Evolutionary conservation across 2,888 invertebrate species (phyloP), one percentile per base, ranked within the genome.

Genomic region (Ormia ochracea): DNA sequence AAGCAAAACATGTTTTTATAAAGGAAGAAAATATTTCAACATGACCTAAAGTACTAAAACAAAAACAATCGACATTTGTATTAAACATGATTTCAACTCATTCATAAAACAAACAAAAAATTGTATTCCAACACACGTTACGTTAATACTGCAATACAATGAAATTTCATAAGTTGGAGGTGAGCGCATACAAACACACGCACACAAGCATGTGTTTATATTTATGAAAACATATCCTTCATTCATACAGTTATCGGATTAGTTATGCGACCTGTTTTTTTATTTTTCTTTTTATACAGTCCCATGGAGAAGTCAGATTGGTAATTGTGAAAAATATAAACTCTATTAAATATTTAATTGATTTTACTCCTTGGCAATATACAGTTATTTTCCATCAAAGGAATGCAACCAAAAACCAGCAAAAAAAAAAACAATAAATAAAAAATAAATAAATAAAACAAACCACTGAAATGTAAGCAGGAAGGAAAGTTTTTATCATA

Each of bases 1-100:
- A 56, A 76, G 54, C 45, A 76, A 76, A 69, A 76, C 26, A 45
- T 76, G 38, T 76, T 69, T 69, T 69, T 38, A 63, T 48, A 54
- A 38, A 56, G 45, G 41, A 76, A 63, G 58, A 74, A 69, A 54
- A 63, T 69, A 54, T 59, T 69, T 69, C 23, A 69, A 76, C 63
- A 69, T 76, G 76, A 56, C 69, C 76, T 12, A 63, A 69, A 63
- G 54, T 45, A 52, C 26, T 43, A 31, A 75, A 45, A 76, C 31
- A 50, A 63, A 23, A 69, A 56, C 69, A 69, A 69, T 76, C 76
- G 48, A 48, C 68, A 76, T 14, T 59, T n/a, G 23, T 74, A 74
- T 48, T 56, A 65, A 56, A 66, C 65, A 66, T 74, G 58, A 58
- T 56, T 73, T 72, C 33, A 38, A 70, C 17, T 50, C 50, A 52